Percentiles rank a stretch among this genome's conserved stretches.
Evolutionary conservation across 2,888 invertebrate genomes (phyloP).

Genomic region (Escarpia spicata): DNA sequence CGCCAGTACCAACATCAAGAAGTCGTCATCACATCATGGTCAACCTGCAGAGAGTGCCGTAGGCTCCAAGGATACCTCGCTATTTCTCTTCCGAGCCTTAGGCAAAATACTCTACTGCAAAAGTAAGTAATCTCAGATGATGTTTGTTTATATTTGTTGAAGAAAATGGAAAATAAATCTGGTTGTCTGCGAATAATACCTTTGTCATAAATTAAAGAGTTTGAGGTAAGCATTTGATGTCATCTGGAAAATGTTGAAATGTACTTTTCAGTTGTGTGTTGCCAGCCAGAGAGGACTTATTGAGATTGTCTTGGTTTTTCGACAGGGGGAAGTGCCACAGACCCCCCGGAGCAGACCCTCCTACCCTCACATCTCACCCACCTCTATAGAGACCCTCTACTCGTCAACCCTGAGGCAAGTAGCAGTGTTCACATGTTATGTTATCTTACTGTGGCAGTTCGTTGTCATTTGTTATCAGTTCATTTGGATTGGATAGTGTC

Average conservation of each 20-base stretch:
- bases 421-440: neutral
- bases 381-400: constrained; percentile 55
- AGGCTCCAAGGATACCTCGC: constrained; percentile 60
- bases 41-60: constrained; percentile 25
- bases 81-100: constrained; percentile 67
- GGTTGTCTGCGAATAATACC: neutral
- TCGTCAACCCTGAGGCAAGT: constrained; percentile 59
- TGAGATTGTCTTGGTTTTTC: neutral
- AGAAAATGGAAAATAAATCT: neutral
- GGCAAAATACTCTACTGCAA: constrained; percentile 69
- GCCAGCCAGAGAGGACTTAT: neutral
- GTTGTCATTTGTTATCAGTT: neutral
- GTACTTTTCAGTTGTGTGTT: neutral
- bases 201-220: neutral
- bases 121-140: constrained; percentile 46
- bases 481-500: no score
- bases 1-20: constrained; percentile 6
- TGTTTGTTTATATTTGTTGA: neutral
- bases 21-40: neutral
- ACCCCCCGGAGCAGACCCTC: constrained; percentile 36
- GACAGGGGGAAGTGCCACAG: constrained; percentile 22
- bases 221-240: neutral
- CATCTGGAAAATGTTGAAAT: neutral
- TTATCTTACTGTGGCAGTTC: neutral
- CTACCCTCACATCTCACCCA: constrained; percentile 57